A percentile compares a stretch with the other conserved stretches of the same genome.
phyloP scores from a whole-genome alignment of 2,888 invertebrate genomes.

The Sphaeridia pumilis region DNA sequence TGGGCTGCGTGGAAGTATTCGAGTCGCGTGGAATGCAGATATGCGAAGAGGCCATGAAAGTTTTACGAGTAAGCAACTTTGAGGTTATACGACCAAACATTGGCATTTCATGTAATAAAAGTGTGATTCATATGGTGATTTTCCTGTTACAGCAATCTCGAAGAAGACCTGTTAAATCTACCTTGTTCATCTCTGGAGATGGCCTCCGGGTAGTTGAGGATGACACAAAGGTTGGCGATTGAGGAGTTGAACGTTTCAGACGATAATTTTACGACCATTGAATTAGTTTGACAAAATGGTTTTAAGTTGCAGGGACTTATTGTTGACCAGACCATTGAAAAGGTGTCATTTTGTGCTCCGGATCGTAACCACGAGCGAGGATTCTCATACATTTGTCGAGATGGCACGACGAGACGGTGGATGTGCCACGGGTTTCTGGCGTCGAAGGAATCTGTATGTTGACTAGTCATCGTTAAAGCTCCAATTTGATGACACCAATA shows the following conservation, averaged over 20 bases:
- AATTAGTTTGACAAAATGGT: neutral
- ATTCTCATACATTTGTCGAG: slow-evolving; percentile 97
- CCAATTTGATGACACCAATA: no score
- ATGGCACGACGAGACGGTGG: slow-evolving; percentile 97
- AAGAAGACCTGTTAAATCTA: slow-evolving; percentile 75
- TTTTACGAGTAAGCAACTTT: slow-evolving; percentile 63
- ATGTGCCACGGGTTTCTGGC: slow-evolving; percentile 99
- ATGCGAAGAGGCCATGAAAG: slow-evolving; percentile 97
- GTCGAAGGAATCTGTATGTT: slow-evolving; percentile 71
- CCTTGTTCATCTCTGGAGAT: slow-evolving; percentile 84
- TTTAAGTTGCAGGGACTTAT: slow-evolving; percentile 63
- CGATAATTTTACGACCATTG: neutral
- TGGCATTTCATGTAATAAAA: no score
- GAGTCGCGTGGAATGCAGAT: slow-evolving; percentile 99
- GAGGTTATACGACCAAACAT: neutral
- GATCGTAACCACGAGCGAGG: slow-evolving; percentile 96
- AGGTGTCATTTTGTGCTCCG: slow-evolving; percentile 99
- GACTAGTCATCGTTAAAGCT: no score
- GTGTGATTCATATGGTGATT: no score
- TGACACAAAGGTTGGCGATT: slow-evolving; percentile 63
- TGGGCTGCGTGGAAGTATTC: slow-evolving; percentile 98
- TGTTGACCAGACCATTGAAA: slow-evolving; percentile 99
- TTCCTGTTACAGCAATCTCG: slow-evolving; percentile 60
- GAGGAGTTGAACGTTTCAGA: neutral
- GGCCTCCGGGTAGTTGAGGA: slow-evolving; percentile 96